Evolutionary conservation across 2,113 vertebrate genomes (phyloP), one percentile per base, ranked within the genome.

Genomic region (Cyanoramphus novaezelandiae): DNA sequence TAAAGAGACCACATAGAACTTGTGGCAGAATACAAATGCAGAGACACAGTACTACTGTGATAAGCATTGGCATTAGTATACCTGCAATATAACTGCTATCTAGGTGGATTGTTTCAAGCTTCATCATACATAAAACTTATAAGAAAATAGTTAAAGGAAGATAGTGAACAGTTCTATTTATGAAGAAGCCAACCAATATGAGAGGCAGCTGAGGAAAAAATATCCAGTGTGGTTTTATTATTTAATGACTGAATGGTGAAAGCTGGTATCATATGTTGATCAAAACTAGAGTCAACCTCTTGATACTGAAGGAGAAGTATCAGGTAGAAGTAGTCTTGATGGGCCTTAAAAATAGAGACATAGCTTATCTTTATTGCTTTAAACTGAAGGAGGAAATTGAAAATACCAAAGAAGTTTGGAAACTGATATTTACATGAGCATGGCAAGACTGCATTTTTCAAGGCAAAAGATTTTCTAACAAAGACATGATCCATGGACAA

Each of bases 311-410:
- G 59, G n/a, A 93, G 64, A 89, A 41, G 31, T 88, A 93, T 83
- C 86, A 84, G 86, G 46, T 87, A 75, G 60, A 88, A 95, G 81
- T 31, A 87, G 89, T 89, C 69, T 75, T 89, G 91, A 82, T 50
- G 25, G 67, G 83, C 72, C 76, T 95, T 92, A 69, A 96, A 93
- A 96, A 93, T 92, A 88, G 88, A 93, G 94, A 84, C 77, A 94
- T 80, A 92, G 27, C 55, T 95, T 89, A 95, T 71, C 62, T 93
- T 94, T 92, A 84, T 43, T 95, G 62, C 49, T 89, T 84, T 86
- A 74, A 93, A 88, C 76, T 75, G 10, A 83, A 95, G 74, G 6
- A 85, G 11, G 24, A 84, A 78, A 81, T n/a, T n/a, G 65, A 89
- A 87, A 91, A 88, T 75, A 90, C 33, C 41, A 52, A 92, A 92